Conservation (phyloP, 1,140 invertebrate genomes). For the Bursaphelenchus mucronatus region DNA sequence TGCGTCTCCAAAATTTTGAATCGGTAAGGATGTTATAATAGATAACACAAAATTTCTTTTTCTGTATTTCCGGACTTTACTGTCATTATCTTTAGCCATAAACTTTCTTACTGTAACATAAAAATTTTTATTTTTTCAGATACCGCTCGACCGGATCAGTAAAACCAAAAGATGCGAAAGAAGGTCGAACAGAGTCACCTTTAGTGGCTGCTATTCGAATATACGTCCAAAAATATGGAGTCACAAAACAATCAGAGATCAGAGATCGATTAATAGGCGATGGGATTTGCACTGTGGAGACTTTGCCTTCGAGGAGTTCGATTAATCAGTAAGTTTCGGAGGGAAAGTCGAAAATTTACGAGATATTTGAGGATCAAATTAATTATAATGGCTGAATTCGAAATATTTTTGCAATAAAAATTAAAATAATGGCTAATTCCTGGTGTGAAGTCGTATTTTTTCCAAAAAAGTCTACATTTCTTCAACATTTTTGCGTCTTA, state of each 20-base stretch:
- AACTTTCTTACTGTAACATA: slow-evolving; percentile 17
- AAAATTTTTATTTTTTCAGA: slow-evolving; percentile 37
- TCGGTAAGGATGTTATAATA: slow-evolving; percentile 32
- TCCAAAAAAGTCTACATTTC: no score
- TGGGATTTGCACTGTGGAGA: slow-evolving; percentile 53
- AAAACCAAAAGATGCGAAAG: slow-evolving; percentile 57
- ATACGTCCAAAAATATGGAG: slow-evolving; percentile 50
- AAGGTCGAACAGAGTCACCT: slow-evolving; percentile 53
- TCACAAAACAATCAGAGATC: slow-evolving; percentile 57
- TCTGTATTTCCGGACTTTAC: no score
- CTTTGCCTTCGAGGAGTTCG: slow-evolving; percentile 51
- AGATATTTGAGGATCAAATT: no score
- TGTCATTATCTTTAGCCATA: neutral
- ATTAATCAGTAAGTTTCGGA: slow-evolving; percentile 54
- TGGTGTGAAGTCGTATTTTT: no score
- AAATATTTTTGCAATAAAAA: no score
- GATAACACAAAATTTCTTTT: neutral
- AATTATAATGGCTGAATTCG: no score
- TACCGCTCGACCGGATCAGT: slow-evolving; percentile 56
- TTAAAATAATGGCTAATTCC: no score
- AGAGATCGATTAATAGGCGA: slow-evolving; percentile 57
- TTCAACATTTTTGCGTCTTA: no score
- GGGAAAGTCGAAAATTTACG: no score
- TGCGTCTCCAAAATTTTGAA: slow-evolving; percentile 60
- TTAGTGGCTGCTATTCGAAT: slow-evolving; percentile 54